Evolutionary conservation across 2,113 vertebrate species (phyloP).

Genomic region (Typhlomys cinereus): DNA sequence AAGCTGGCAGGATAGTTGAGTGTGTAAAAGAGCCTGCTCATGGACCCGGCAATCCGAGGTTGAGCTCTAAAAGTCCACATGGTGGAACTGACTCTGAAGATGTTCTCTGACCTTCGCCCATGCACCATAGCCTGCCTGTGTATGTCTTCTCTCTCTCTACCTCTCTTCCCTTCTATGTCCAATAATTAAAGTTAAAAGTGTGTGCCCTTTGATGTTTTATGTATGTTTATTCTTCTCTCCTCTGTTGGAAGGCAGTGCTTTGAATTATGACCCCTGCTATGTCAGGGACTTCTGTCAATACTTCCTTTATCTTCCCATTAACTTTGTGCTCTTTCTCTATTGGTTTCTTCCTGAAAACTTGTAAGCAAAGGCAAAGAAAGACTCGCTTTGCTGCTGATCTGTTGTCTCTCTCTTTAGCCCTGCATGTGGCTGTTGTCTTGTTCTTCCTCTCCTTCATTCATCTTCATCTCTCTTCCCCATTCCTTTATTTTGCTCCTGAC

Average conservation of each 20-base stretch:
- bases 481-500: background rate
- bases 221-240: background rate
- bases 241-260: conserved; percentile 1
- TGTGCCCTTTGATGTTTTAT: background rate
- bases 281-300: background rate
- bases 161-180: too few relatives aligned
- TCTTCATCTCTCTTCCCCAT: background rate
- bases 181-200: too few relatives aligned
- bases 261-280: background rate
- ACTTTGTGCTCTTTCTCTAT: conserved; percentile 11
- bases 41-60: too few relatives aligned
- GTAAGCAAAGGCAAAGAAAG: background rate
- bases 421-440: background rate
- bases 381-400: background rate
- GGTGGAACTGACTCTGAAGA: too few relatives aligned
- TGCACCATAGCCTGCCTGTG: too few relatives aligned
- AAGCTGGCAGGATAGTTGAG: too few relatives aligned
- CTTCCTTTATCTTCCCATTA: background rate
- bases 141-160: too few relatives aligned
- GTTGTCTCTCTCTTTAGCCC: background rate
- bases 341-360: conserved; percentile 33
- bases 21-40: too few relatives aligned
- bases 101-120: too few relatives aligned
- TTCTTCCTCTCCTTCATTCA: conserved; percentile 7
- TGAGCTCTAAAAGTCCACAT: too few relatives aligned